phyloP scores from a whole-genome alignment of 2,797 vertebrate species.

The Schizopygopsis malacanthus region DNA sequence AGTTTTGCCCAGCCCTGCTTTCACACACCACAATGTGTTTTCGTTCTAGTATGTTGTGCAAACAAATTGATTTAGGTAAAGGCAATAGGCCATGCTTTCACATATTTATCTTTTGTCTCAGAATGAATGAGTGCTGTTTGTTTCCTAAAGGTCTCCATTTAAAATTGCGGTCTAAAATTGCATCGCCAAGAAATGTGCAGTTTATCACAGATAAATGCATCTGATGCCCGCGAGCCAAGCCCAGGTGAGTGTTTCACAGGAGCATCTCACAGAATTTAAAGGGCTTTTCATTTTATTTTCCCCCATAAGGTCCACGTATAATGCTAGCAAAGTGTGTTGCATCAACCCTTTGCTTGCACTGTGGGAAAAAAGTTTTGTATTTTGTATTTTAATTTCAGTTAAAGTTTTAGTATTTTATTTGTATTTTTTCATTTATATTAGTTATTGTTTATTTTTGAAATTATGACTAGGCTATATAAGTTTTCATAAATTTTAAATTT shows the following conservation, averaged over 20 bases:
- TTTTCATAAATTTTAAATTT: background rate
- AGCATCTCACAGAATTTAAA: background rate
- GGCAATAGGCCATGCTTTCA: background rate
- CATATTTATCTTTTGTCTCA: background rate
- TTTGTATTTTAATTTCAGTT: background rate
- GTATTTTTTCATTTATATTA: background rate
- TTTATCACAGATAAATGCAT: conserved; percentile 20
- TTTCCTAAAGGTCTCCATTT: conserved; percentile 28
- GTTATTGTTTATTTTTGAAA: background rate
- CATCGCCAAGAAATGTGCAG: conserved; percentile 5
- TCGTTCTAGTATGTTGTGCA: too few relatives aligned
- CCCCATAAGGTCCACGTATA: background rate
- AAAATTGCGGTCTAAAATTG: conserved; percentile 1
- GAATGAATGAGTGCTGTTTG: background rate
- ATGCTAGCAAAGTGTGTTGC: background rate
- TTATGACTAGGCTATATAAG: background rate
- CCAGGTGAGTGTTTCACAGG: background rate
- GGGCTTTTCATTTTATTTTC: background rate
- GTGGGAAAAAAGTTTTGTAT: background rate
- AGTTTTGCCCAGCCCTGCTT: background rate
- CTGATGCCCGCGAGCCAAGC: background rate
- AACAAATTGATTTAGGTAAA: background rate
- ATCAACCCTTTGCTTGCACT: background rate
- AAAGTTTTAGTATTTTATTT: background rate
- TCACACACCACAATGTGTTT: too few relatives aligned